Evolutionary conservation across 2,797 vertebrate species (phyloP).

Genomic region (Pantherophis vulpinus): DNA sequence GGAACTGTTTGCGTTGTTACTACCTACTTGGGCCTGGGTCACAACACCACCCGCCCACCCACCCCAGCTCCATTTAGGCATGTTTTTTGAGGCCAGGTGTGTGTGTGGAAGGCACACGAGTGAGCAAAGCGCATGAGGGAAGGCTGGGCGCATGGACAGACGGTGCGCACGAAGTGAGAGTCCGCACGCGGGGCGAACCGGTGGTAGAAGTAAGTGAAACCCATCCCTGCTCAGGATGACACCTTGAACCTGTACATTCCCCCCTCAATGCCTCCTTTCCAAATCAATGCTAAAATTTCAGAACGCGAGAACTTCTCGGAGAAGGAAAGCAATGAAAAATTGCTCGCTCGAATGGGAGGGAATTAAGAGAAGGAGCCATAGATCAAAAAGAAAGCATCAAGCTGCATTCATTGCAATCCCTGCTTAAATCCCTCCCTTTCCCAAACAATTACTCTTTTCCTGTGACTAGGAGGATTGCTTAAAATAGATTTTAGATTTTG

Average conservation of each 20-base stretch:
- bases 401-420: slow-evolving; percentile 22
- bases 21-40: too few relatives aligned
- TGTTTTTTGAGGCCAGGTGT: too few relatives aligned
- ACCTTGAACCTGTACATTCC: background rate
- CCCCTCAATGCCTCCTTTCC: background rate
- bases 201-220: too few relatives aligned
- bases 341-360: slow-evolving; percentile 7
- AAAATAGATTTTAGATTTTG: background rate
- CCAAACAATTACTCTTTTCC: slow-evolving; percentile 44
- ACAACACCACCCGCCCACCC: too few relatives aligned
- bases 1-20: too few relatives aligned
- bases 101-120: too few relatives aligned
- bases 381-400: background rate
- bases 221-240: background rate
- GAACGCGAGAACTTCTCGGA: slow-evolving; percentile 37
- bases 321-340: slow-evolving; percentile 41
- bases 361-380: slow-evolving; percentile 33
- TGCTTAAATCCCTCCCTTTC: slow-evolving; percentile 41
- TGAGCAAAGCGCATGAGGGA: too few relatives aligned
- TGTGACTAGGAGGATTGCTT: background rate
- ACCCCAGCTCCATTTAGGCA: too few relatives aligned
- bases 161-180: too few relatives aligned
- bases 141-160: too few relatives aligned
- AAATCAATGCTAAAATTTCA: slow-evolving; percentile 31
- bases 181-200: too few relatives aligned